Base-by-base conservation (phyloP, 1,140 invertebrate species). In the Eulimnadia texana region DNA sequence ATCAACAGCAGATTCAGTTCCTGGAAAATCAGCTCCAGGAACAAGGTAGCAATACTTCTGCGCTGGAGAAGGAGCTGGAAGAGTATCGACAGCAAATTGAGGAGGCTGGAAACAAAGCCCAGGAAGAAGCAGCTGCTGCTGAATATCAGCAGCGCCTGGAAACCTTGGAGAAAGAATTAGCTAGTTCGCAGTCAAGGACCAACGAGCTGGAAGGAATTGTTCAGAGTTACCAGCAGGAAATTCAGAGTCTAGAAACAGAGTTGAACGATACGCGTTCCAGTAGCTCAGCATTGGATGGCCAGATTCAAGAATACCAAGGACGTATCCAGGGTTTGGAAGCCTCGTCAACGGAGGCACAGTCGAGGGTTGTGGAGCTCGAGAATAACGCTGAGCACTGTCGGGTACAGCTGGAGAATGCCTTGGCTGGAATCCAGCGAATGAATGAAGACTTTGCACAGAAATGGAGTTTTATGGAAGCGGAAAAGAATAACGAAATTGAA, bases 91-190 rank as follows among this genome's bases (percentile, higher is more conserved):
- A 9, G 33, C 33, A 42, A 16, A 16, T 16, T 42, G 33, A 6
- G 16, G 33, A 6, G 16, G 33, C 16, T 42, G 33, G 16, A 42
- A 9, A 42, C 16, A 16, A 42, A 16, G 6, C 6, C 33, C 33
- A 42, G 33, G 33, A 42, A 42, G 6, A 42, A 42, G 33, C 6
- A 42, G 16, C 16, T 42, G 33, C 33, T 16, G 33, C 33, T 16
- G 16, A 42, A 6, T 42, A 42, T 42, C 33, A 52, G 25, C 51
- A 61, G 25, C 49, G 33, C 20, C 42, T 27, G 13, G 60, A 25
- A 52, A n/a, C n/a, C 42, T 55, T 61, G 20, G 24, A 29, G 22
- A n/a, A 19, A 3, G 60, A 61, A 3, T 54, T 61, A 51, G 23
- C 51, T 22, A 11, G 23, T 20, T 29, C 29, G 2, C 52, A 33